Percentiles rank a stretch among this genome's conserved stretches.
Evolutionary conservation across 2,888 invertebrate species (phyloP).

Genomic region (Rutpela maculata): DNA sequence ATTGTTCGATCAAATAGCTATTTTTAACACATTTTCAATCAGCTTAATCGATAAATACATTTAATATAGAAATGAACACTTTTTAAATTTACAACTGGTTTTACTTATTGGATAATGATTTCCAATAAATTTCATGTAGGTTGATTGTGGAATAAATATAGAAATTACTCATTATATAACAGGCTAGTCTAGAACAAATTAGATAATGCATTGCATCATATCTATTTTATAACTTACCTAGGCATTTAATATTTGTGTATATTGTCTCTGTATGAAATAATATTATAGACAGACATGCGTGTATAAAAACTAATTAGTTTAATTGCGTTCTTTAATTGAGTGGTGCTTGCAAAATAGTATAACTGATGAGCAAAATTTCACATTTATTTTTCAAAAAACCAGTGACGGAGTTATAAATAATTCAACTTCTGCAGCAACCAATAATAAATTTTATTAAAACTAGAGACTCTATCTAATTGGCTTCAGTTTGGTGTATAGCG

Average conservation of each 20-base stretch:
- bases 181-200: conserved; percentile 18
- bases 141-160: conserved; percentile 31
- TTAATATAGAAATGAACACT: background rate
- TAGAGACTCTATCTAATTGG: too few species aligned
- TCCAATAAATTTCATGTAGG: conserved; percentile 26
- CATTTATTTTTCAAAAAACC: background rate
- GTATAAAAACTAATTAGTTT: too few species aligned
- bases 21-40: background rate
- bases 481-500: too few species aligned
- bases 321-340: too few species aligned
- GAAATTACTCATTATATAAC: conserved; percentile 19
- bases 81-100: conserved; percentile 3
- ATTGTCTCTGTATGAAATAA: background rate
- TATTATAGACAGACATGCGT: too few species aligned
- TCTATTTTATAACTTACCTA: conserved; percentile 16
- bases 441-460: too few species aligned
- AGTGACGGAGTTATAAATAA: conserved; percentile 8
- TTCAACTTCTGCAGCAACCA: too few species aligned
- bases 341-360: too few species aligned
- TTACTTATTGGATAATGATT: conserved; percentile 25
- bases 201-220: conserved; percentile 35
- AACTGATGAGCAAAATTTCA: too few species aligned
- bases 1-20: background rate
- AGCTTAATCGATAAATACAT: background rate
- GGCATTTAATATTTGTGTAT: conserved; percentile 5